Conservation (phyloP, 2,113 vertebrate species). For the Phodopus roborovskii region DNA sequence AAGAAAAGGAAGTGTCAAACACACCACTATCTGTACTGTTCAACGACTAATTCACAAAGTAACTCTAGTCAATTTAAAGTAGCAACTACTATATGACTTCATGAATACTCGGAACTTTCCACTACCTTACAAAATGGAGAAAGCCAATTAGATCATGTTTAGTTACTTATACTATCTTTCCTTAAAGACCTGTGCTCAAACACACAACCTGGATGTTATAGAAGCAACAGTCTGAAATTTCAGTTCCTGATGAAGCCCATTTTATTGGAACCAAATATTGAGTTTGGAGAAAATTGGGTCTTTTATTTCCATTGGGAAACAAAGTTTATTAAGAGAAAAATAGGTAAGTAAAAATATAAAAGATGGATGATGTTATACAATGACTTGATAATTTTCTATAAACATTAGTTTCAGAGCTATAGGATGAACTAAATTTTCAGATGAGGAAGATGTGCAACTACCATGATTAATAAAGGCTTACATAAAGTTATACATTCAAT, state of each 20-base stretch:
- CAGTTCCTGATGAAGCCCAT: fast-evolving
- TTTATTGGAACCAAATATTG: neutral
- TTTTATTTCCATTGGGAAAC: no score
- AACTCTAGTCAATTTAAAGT: neutral
- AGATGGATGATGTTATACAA: no score
- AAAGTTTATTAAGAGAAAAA: no score
- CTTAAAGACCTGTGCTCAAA: neutral
- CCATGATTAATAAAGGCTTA: no score
- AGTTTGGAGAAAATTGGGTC: neutral
- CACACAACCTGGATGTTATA: neutral
- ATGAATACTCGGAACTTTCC: neutral
- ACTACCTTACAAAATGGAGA: neutral
- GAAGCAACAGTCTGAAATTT: neutral
- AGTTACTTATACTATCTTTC: neutral
- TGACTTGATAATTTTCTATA: no score
- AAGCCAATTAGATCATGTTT: neutral
- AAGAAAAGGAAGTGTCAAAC: neutral
- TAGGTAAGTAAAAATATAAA: no score
- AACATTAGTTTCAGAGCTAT: no score
- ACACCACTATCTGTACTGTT: neutral
- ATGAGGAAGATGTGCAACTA: no score
- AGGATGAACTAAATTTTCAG: no score
- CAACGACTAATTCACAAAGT: neutral
- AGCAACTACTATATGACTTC: neutral
- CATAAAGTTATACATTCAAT: no score